Evolutionary conservation across 2,113 vertebrate species (phyloP), one percentile per base, ranked within the genome.

Genomic region (Chroicocephalus ridibundus): DNA sequence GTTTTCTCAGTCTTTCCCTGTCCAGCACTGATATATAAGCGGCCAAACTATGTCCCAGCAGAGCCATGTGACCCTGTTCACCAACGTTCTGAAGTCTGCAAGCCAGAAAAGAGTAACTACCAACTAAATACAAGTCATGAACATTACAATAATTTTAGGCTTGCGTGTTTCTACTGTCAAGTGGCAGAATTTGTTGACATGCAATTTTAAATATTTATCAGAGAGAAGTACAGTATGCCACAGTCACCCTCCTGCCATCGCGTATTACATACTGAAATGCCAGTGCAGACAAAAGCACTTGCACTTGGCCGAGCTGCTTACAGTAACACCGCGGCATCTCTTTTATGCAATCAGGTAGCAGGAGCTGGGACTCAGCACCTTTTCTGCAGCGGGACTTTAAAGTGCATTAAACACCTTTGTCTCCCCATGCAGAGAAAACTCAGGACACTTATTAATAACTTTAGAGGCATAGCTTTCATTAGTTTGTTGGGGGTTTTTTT

Each of bases 21-120:
- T 99, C 98, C 98, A 99, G 86, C 68, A 99, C 98, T 2, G 99
- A 99, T 96, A 99, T 99, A 95, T 99, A 99, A 44, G 99, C 99
- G 15, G 99, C 99, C 97, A 99, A 97, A 96, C 99, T 99, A 78
- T 99, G 99, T 55, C 99, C 99, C 96, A 99, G 91, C 38, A 99
- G 96, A 44, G 99, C 99, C 98, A 99, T 99, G 97, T 99, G 99
- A 94, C 99, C 99, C 93, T 99, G 99, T 44, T 99, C 99, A 61
- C 99, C 99, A 64, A 99, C 98, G 32, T 98, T 98, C 92, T 99
- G 99, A 93, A 99, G 98, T 88, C 99, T 99, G 92, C 97, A 96
- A 97, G 85, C 17, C 95, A 98, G 94, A 93, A 96, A 15, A 94
- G 62, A 96, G 93, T 29, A 88, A 76, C 7, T 70, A 60, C 13